These are phyloP conservation scores for Sphenodon punctatus DNA, from an alignment of 2,797 vertebrate genomes.

Conservation along the genomic window DNA sequence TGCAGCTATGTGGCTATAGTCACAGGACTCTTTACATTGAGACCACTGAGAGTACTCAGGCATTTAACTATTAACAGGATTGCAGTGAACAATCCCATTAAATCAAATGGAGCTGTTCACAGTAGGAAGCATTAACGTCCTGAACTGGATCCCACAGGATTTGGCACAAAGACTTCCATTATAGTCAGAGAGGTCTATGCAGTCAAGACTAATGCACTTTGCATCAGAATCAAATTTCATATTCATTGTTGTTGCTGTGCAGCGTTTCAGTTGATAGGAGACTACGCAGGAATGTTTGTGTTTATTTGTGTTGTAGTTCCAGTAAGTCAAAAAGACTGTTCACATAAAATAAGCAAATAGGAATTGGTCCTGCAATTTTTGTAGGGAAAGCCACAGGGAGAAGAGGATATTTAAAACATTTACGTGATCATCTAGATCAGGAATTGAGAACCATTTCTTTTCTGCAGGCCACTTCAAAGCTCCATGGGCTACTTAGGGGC, in stretches of 20 bases:
- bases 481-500: too few species aligned
- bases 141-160: background rate
- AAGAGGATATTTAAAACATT: too few species aligned
- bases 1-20: background rate
- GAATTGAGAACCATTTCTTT: too few species aligned
- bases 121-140: background rate
- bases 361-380: background rate
- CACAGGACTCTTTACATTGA: background rate
- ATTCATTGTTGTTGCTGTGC: background rate
- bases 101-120: background rate
- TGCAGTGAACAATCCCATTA: background rate
- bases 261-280: too few species aligned
- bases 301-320: too few species aligned
- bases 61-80: too few species aligned
- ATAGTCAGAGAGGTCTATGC: background rate
- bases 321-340: fast-evolving
- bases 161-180: background rate
- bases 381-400: too few species aligned
- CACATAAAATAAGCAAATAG: background rate
- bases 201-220: background rate
- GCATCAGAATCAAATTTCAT: background rate
- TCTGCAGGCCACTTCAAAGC: too few species aligned
- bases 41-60: background rate
- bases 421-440: too few species aligned
- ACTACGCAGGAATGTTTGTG: too few species aligned